These are phyloP conservation scores for Drosophila carrolli DNA, from an alignment of 1,140 invertebrate genomes.

Conservation along the genomic window DNA sequence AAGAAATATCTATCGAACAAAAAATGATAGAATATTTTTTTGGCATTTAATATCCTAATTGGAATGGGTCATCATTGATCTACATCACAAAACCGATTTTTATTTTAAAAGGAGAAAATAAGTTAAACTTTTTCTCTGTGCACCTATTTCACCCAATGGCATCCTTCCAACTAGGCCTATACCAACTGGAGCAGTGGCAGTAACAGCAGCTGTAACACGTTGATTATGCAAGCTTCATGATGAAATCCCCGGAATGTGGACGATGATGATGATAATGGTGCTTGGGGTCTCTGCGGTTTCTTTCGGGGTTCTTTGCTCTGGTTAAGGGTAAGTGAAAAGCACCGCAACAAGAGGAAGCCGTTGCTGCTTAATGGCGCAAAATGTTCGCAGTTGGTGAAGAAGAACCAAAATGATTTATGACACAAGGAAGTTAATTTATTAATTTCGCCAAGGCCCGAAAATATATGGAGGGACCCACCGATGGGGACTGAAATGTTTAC, in stretches of 20 bases:
- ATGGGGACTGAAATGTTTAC: conserved; percentile 57
- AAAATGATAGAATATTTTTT: too few relatives aligned
- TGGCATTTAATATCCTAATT: too few relatives aligned
- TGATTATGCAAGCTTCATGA: conserved; percentile 70
- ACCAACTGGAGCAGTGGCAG: conserved; percentile 55
- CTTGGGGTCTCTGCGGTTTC: conserved; percentile 56
- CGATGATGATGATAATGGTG: conserved; percentile 53
- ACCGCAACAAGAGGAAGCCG: conserved; percentile 64
- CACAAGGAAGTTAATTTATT: conserved; percentile 83
- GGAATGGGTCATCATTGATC: too few relatives aligned
- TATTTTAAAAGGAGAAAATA: too few relatives aligned
- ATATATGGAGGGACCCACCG: conserved; percentile 22
- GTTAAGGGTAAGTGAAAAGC: conserved; percentile 81
- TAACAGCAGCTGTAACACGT: conserved; percentile 65
- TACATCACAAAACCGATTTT: too few relatives aligned
- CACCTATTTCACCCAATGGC: conserved; percentile 25
- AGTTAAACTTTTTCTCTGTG: neutral
- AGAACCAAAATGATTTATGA: conserved; percentile 80
- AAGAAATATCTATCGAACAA: too few relatives aligned
- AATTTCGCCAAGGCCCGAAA: conserved; percentile 58
- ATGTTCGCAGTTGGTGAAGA: conserved; percentile 75
- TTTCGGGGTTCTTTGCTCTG: conserved; percentile 31
- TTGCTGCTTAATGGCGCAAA: conserved; percentile 78
- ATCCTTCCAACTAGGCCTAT: conserved; percentile 68
- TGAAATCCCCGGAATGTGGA: conserved; percentile 60